Base-by-base conservation (phyloP, 2,113 vertebrate species). In the Paralichthys olivaceus region DNA sequence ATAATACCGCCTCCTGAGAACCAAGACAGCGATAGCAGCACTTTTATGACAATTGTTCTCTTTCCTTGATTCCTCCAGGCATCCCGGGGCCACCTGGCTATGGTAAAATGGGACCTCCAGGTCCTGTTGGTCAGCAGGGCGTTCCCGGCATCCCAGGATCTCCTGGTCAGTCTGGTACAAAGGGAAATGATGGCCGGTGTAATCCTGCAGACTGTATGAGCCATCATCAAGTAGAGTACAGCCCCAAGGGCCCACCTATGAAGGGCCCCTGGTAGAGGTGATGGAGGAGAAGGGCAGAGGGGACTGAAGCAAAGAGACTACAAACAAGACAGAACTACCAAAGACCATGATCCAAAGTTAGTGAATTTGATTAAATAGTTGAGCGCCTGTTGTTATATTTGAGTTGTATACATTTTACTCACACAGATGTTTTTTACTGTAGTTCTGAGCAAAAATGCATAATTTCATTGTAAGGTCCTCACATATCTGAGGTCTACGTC, bases 91-190 rank as follows among this genome's bases (percentile, higher is more conserved):
- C 96, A 26, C 97, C 94, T 2, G 97, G 97, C 29, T 99, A 99
- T 0, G 96, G 98, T 49, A 99, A 99, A 89, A 95, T 96, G 88
- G 98, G 97, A 0, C 90, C 96, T 4, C 95, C 97, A 0, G 98
- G 98, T 47, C 81, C 97, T 0, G 95, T 96, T 77, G 98, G 98
- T 37, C 98, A 99, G 79, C 98, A 99, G 89, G 98, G 98, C 25
- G 96, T 98, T 70, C 97, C 98, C 0, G 98, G 98, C 0, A 90
- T 99, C 49, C 95, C 96, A 0, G 98, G 97, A 0, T 89, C 96
- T 1, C 93, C 95, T 0, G 97, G 98, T 0, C 77, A 90, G 12
- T 62, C 91, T 0, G 98, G 98, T 15, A 79, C 94, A 0, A 95
- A 96, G 6, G 98, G 98, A 51, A 95, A 95, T 23, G 91, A 96